A percentile compares a stretch with the other conserved stretches of the same genome.
Conservation (phyloP, 2,888 invertebrate genomes). For the Seira ritae region DNA sequence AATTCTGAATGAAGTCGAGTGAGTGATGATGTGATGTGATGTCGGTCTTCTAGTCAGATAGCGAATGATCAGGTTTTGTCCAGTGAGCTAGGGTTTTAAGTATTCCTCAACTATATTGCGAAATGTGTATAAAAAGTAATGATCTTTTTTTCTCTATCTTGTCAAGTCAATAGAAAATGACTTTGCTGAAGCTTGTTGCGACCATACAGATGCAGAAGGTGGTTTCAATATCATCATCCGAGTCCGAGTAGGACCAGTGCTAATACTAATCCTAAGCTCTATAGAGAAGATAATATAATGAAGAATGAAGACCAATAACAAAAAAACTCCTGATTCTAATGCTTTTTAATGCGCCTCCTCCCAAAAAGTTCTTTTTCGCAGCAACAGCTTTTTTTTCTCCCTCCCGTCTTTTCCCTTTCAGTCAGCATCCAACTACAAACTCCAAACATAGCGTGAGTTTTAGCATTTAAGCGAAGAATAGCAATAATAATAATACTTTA, state of each 20-base stretch:
- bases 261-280: conserved; percentile 30
- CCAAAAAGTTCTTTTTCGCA: neutral
- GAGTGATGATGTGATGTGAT: conserved; percentile 15
- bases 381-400: conserved; percentile 43
- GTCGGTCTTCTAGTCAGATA: conserved; percentile 44
- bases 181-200: neutral
- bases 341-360: too few species aligned
- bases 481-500: conserved; percentile 28
- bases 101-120: conserved; percentile 20
- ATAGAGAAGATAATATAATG: conserved; percentile 20
- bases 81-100: conserved; percentile 36
- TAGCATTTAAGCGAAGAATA: conserved; percentile 17
- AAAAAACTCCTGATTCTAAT: neutral
- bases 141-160: conserved; percentile 13
- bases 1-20: neutral
- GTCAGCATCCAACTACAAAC: neutral
- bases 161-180: conserved; percentile 1
- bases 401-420: conserved; percentile 22
- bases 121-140: neutral
- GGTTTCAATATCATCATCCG: conserved; percentile 43
- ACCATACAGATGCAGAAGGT: conserved; percentile 23
- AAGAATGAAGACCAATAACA: conserved; percentile 10
- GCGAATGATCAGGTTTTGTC: conserved; percentile 47
- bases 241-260: conserved; percentile 37
- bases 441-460: conserved; percentile 34